These are phyloP conservation scores for Camponotus vicinus DNA, from an alignment of 1,140 invertebrate species.

Conservation along the genomic window DNA sequence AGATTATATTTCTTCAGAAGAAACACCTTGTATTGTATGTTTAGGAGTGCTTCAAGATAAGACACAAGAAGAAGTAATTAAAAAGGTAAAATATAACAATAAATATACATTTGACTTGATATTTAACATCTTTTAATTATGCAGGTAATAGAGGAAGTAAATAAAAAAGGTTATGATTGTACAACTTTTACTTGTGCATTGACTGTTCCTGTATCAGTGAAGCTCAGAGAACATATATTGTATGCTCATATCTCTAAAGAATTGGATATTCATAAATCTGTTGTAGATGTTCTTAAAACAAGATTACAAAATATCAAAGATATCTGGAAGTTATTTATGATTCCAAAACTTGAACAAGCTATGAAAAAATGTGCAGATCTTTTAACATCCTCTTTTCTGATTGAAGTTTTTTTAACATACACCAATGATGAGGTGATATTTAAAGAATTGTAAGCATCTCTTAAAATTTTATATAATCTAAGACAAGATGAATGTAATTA, in stretches of 20 bases:
- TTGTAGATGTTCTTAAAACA: slow-evolving; percentile 65
- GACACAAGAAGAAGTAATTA: slow-evolving; percentile 83
- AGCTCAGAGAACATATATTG: slow-evolving; percentile 85
- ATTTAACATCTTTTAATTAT: slow-evolving; percentile 30
- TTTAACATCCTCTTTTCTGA: slow-evolving; percentile 85
- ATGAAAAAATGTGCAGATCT: slow-evolving; percentile 84
- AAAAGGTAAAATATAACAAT: slow-evolving; percentile 78
- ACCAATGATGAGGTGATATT: slow-evolving; percentile 87
- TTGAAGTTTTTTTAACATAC: slow-evolving; percentile 86
- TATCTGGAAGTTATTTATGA: slow-evolving; percentile 88
- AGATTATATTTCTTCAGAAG: slow-evolving; percentile 72
- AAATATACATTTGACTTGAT: slow-evolving; percentile 49
- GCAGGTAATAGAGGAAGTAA: slow-evolving; percentile 81
- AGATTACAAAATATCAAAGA: slow-evolving; percentile 88
- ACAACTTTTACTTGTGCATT: slow-evolving; percentile 85
- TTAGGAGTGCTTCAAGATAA: slow-evolving; percentile 88
- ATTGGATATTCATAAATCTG: slow-evolving; percentile 69
- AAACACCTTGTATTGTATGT: slow-evolving; percentile 87
- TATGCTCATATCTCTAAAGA: slow-evolving; percentile 80
- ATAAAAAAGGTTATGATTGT: slow-evolving; percentile 82
- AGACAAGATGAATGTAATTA: slow-evolving; percentile 68
- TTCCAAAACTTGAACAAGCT: slow-evolving; percentile 83
- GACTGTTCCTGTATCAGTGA: slow-evolving; percentile 84
- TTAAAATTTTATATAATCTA: slow-evolving; percentile 40
- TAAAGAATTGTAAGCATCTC: slow-evolving; percentile 85